Evolutionary conservation across 2,113 vertebrate species (phyloP).

Genomic region (Jacana jacana): DNA sequence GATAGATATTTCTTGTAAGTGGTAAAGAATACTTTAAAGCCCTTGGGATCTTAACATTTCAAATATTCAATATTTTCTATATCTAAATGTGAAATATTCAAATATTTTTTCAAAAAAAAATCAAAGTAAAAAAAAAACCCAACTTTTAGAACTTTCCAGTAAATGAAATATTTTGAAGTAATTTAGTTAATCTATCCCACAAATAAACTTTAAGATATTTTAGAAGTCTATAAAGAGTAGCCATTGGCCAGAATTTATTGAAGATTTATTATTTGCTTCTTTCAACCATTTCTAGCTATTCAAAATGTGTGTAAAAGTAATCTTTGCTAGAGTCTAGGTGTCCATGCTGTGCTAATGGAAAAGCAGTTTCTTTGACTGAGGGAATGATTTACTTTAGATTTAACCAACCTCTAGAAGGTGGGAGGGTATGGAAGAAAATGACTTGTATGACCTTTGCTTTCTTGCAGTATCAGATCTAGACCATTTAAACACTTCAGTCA

Average conservation of each 20-base stretch:
- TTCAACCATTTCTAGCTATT: background rate
- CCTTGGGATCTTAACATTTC: background rate
- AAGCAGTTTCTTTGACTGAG: background rate
- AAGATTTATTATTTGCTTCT: background rate
- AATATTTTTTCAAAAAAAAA: too few relatives aligned
- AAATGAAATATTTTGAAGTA: background rate
- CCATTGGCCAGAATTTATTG: background rate
- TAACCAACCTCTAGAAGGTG: background rate
- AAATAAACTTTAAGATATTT: background rate
- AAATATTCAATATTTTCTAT: background rate
- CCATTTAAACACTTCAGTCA: conserved; percentile 24
- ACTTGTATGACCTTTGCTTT: conserved; percentile 41
- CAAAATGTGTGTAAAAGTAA: background rate
- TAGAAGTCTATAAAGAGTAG: background rate
- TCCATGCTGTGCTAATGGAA: background rate
- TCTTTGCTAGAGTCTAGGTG: background rate
- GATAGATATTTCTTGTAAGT: background rate
- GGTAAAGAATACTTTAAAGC: background rate
- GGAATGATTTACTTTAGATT: background rate
- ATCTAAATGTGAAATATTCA: background rate
- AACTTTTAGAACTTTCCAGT: background rate
- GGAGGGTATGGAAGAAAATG: background rate
- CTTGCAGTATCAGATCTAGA: background rate
- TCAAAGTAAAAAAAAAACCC: background rate
- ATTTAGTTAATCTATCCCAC: background rate